Evolutionary conservation across 2,888 invertebrate species (phyloP), one percentile per base, ranked within the genome.

Genomic region (Heliconius cydno): DNA sequence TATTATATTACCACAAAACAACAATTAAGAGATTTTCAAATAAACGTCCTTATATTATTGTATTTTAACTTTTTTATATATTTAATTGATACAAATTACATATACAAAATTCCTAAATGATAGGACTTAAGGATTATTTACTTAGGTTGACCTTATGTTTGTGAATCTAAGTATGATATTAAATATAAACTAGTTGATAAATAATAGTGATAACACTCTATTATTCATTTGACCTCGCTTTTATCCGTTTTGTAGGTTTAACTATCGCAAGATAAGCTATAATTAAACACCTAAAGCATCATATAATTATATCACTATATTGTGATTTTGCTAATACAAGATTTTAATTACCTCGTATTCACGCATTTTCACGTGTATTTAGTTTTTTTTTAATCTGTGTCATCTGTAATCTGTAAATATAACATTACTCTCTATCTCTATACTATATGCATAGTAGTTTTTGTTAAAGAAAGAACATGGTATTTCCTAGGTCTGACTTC

Each of bases 181-280:
- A 34, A 60, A 34, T 60, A 25, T 34, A 13, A 73, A 60, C 34
- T 60, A 60, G 60, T 34, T 73, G 38, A 73, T 73, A 73, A 52
- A 52, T 52, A 60, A 60, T 60, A 7, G 60, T 38, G 19, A 73
- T 73, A 60, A 15, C 60, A 73, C 34, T 60, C 22, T 34, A 34
- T 60, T 60, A 38, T 73, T 73, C n/a, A 25, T 38, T 60, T 60
- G n/a, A 60, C 60, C 73, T 73, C n/a, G 34, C n/a, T n/a, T n/a
- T 73, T 60, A 57, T 60, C 13, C 38, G 25, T 73, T 15, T 60
- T 25, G 34, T 60, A 60, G n/a, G 60, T 60, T 73, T 73, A 73
- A 73, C n/a, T 22, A 73, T 30, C 30, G 13, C 12, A 25, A 73
- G 60, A 60, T 60, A 73, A 60, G 38, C 60, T 6, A 34, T 73